Percentiles rank a stretch among this genome's conserved stretches.
phyloP scores from a whole-genome alignment of 2,888 invertebrate species.

The Pachliopta kotzebuea region DNA sequence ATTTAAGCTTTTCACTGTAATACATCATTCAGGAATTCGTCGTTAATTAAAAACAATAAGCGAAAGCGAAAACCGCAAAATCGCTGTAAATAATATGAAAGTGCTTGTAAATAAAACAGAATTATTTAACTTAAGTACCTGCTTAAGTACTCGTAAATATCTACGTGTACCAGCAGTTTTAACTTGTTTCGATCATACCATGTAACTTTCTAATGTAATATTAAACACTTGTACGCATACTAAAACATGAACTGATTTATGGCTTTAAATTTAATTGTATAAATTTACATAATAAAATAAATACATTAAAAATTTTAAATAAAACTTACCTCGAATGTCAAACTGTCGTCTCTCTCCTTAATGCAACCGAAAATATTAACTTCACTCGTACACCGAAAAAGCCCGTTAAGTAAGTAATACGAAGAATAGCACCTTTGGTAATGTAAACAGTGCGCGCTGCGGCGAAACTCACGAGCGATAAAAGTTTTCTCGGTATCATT shows the following conservation, averaged over 20 bases:
- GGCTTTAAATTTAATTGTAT: slow-evolving; percentile 26
- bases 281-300: slow-evolving; percentile 23
- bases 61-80: background rate
- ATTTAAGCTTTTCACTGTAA: background rate
- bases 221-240: slow-evolving; percentile 35
- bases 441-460: slow-evolving; percentile 44
- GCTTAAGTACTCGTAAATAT: slow-evolving; percentile 58
- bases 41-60: background rate
- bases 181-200: slow-evolving; percentile 71
- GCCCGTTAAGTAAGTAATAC: slow-evolving; percentile 42
- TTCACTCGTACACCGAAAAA: slow-evolving; percentile 65
- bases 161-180: slow-evolving; percentile 57
- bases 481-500: slow-evolving; percentile 42
- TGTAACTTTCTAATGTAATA: slow-evolving; percentile 75
- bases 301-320: slow-evolving; percentile 27
- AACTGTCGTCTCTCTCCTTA: slow-evolving; percentile 50
- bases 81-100: slow-evolving; percentile 15
- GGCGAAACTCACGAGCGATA: slow-evolving; percentile 44
- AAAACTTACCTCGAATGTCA: slow-evolving; percentile 64
- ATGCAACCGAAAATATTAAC: slow-evolving; percentile 60
- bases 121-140: slow-evolving; percentile 61
- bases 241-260: slow-evolving; percentile 27
- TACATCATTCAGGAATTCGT: background rate
- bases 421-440: slow-evolving; percentile 49
- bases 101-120: slow-evolving; percentile 29